Evolutionary conservation across 2,797 vertebrate species (phyloP).

Genomic region (Silurus lanzhouensis): DNA sequence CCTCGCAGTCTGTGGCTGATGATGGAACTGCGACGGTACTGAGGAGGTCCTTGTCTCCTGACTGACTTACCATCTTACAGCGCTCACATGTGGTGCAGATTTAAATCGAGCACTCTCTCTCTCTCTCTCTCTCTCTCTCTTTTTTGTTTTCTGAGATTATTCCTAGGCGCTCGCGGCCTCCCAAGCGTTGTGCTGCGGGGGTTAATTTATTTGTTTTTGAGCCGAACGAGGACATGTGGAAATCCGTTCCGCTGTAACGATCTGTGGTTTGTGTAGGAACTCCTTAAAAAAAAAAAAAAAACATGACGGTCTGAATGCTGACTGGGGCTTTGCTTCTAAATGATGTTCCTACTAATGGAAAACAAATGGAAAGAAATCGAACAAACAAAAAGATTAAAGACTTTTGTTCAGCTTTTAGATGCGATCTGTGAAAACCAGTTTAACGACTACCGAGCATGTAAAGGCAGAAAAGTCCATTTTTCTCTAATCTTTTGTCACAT

Average conservation of each 20-base stretch:
- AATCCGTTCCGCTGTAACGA: not conserved
- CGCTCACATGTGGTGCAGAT: conserved; percentile 35
- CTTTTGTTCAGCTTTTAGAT: no score
- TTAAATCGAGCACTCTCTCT: conserved; percentile 18
- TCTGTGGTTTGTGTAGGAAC: not conserved
- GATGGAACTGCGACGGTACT: conserved; percentile 41
- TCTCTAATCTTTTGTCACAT: no score
- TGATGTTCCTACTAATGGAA: not conserved
- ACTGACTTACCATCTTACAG: conserved; percentile 34
- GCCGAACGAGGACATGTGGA: conserved; percentile 5
- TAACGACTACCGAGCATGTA: no score
- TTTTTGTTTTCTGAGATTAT: conserved; percentile 50
- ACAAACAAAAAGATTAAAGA: no score
- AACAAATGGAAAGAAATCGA: no score
- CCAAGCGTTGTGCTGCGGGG: conserved; percentile 1
- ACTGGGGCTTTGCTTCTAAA: not conserved
- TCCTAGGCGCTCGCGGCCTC: conserved; percentile 36
- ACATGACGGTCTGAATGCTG: not conserved
- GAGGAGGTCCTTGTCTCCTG: conserved; percentile 50
- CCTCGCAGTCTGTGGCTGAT: conserved; percentile 26
- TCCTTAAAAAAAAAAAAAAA: not conserved
- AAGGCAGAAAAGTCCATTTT: no score
- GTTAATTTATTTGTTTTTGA: conserved; percentile 34
- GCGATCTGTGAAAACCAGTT: no score
- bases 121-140: not conserved